Evolutionary conservation across 1,140 invertebrate species (phyloP).

Genomic region (Aricia agestis): DNA sequence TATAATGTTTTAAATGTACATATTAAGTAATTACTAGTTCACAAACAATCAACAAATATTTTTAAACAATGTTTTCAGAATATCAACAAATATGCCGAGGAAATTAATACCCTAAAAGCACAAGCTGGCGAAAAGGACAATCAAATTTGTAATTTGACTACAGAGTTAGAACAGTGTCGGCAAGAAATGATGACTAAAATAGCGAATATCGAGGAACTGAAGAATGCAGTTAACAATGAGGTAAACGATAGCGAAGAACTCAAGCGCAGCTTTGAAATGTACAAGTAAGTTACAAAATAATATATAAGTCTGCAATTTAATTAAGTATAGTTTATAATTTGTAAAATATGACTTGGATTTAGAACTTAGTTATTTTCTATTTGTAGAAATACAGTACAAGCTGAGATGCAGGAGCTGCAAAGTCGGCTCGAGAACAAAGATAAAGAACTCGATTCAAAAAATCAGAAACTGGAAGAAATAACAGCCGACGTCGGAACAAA

Average conservation of each 20-base stretch:
- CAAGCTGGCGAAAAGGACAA: not conserved
- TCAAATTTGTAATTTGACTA: not conserved
- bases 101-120: not conserved
- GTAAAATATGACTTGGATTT: too few species aligned
- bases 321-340: too few species aligned
- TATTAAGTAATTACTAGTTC: too few species aligned
- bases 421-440: not conserved
- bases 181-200: not conserved
- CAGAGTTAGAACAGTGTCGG: not conserved
- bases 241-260: not conserved
- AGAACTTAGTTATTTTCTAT: not conserved
- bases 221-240: not conserved
- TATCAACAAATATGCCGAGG: not conserved
- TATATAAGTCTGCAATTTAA: too few species aligned
- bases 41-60: too few species aligned
- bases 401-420: conserved; percentile 10
- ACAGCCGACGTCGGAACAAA: conserved; percentile 2
- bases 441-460: not conserved
- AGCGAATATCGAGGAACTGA: not conserved
- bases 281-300: not conserved
- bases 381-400: conserved; percentile 15
- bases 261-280: not conserved
- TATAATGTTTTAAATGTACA: too few species aligned
- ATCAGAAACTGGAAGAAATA: conserved; percentile 27
- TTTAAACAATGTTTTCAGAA: not conserved